Base-by-base conservation (phyloP, 2,888 invertebrate species). In the Tetragonisca angustula region DNA sequence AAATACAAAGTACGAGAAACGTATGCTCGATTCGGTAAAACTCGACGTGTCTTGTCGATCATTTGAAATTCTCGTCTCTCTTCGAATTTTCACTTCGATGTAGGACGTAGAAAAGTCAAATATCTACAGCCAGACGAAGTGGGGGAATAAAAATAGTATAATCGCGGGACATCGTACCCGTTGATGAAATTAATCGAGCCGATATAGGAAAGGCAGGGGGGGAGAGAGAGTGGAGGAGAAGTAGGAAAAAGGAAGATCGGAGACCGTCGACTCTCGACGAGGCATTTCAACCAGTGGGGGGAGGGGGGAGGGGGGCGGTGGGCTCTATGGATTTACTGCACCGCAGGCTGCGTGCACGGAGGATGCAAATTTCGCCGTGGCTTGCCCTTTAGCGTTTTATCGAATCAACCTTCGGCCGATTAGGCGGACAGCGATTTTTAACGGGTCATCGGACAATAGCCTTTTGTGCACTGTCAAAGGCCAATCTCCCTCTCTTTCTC, bases 371-470 rank as follows among this genome's bases (percentile, higher is more conserved):
- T 84, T 71, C 56, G 43, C 56, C 64, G 43, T 43, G 65, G 86
- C 74, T 82, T 56, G 79, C 68, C 80, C 83, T 87, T 88, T 81
- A 80, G 78, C 76, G 79, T 87, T 85, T 84, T 87, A 87, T 87
- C 85, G 85, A 83, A 83, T 89, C 81, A 83, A 85, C 72, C 76
- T 81, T 83, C 80, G 83, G 78, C 78, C 89, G 89, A 88, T 88
- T 89, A 89, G 81, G 67, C 76, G 85, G 76, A 83, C 81, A 79
- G 79, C 87, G 88, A 85, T 89, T 89, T 87, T 87, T 80, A 81
- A 80, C 83, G 83, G 89, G 82, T 88, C 88, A 78, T 77, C 87
- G 80, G 80, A 76, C 85, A 83, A 84, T 83, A 77, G 87, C 75
- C 89, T 89, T 88, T 88, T 89, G 81, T 88, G 62, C 56, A 49